These are phyloP conservation scores for Scortum barcoo DNA, from an alignment of 2,113 vertebrate species.

Conservation along the genomic window DNA sequence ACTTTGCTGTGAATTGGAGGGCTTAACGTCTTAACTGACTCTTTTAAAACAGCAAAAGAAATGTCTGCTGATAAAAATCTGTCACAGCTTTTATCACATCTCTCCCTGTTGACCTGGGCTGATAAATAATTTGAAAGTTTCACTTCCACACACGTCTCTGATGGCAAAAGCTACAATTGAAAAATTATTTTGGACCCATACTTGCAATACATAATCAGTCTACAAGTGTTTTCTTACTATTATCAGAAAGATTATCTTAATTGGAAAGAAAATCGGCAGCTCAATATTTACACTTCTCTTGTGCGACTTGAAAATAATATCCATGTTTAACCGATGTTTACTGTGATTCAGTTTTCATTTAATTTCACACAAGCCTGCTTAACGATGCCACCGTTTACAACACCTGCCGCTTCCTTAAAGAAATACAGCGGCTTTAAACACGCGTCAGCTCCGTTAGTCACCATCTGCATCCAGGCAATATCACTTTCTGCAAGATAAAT, in stretches of 20 bases:
- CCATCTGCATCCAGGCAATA: conserved; percentile 26
- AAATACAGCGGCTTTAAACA: conserved; percentile 11
- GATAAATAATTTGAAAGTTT: background rate
- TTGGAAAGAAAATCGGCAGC: background rate
- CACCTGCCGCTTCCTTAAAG: conserved; percentile 11
- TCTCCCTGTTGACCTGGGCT: too few relatives aligned
- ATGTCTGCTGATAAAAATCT: background rate
- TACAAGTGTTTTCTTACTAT: too few relatives aligned
- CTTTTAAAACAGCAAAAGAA: background rate
- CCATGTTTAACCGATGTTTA: background rate
- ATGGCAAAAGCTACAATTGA: background rate
- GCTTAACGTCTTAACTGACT: background rate
- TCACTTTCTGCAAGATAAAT: conserved; percentile 12
- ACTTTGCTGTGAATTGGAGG: background rate
- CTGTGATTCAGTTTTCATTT: background rate
- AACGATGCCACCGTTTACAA: background rate
- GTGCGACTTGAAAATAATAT: background rate
- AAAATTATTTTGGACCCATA: background rate
- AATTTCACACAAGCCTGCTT: background rate
- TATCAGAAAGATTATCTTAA: background rate
- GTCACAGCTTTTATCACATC: background rate
- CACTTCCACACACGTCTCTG: background rate
- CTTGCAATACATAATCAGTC: background rate
- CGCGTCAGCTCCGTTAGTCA: conserved; percentile 5
- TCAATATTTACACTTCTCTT: background rate